Evolutionary conservation across 64 coral and sea anemone genomes (phyloP).

Genomic region (Hydrozoanthus tunicans): DNA sequence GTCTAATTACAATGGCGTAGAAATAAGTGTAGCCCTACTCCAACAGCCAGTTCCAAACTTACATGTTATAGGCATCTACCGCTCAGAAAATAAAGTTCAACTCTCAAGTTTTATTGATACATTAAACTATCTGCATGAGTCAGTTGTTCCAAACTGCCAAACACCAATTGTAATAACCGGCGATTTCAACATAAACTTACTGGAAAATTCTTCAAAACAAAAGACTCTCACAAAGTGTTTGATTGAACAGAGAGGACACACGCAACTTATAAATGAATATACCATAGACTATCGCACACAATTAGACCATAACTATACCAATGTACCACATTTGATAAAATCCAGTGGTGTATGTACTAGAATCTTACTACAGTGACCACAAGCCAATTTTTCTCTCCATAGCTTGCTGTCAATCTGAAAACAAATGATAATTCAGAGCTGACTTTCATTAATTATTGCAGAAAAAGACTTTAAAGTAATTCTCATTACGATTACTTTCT

Average conservation of each 20-base stretch:
- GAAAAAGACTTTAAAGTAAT: too few relatives aligned
- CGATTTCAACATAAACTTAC: constrained; percentile 58
- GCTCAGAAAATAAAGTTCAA: background rate
- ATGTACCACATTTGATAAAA: background rate
- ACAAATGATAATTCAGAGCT: background rate
- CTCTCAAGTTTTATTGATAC: constrained; percentile 42
- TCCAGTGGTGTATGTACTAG: background rate
- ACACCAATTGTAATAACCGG: background rate
- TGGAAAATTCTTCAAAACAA: constrained; percentile 8
- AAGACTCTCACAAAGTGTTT: background rate
- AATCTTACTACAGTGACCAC: constrained; percentile 18
- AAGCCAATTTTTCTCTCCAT: constrained; percentile 9
- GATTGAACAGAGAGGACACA: background rate
- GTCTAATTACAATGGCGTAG: constrained; percentile 59
- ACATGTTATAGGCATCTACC: constrained; percentile 5
- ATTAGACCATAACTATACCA: background rate
- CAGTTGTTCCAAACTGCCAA: background rate
- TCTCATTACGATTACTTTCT: too few relatives aligned
- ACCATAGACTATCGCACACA: constrained; percentile 6
- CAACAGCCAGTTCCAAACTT: constrained; percentile 41
- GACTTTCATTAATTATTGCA: too few relatives aligned
- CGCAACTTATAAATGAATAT: background rate
- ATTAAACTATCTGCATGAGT: constrained; percentile 52
- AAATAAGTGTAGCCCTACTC: constrained; percentile 61
- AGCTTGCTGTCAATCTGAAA: background rate